Evolutionary conservation across 2,888 invertebrate genomes (phyloP).

Genomic region (Cotesia congregata): DNA sequence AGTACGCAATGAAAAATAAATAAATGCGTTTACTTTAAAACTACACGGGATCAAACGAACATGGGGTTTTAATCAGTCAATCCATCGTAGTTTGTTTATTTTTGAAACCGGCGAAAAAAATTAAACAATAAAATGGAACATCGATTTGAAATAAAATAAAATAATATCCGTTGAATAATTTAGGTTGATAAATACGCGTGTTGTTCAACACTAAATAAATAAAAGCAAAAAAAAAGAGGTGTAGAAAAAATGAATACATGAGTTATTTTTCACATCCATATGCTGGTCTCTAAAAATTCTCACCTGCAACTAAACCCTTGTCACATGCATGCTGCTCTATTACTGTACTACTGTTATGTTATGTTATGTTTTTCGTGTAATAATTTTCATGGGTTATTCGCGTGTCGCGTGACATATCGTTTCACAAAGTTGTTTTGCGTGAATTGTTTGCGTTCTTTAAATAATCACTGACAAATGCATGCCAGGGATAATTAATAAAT

Average conservation of each 20-base stretch:
- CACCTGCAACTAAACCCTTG: background rate
- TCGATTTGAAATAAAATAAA: background rate
- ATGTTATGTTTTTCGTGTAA: background rate
- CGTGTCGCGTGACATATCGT: constrained; percentile 9
- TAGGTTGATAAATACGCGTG: background rate
- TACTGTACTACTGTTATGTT: background rate
- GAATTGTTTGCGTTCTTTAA: constrained; percentile 16
- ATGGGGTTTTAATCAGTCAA: background rate
- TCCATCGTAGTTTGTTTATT: background rate
- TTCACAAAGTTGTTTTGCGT: constrained; percentile 17
- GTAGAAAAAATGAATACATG: background rate
- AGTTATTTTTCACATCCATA: background rate
- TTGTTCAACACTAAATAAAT: background rate
- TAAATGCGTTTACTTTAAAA: background rate
- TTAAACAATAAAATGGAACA: background rate
- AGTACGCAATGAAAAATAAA: background rate
- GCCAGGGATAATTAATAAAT: constrained; percentile 3
- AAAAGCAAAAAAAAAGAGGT: background rate
- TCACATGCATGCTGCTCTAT: background rate
- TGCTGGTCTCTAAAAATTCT: background rate
- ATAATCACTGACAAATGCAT: constrained; percentile 18
- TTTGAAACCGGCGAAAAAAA: background rate
- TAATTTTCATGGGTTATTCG: constrained; percentile 9
- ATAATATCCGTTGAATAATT: background rate
- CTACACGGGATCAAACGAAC: background rate